phyloP scores from a whole-genome alignment of 2,113 vertebrate species.

The Pelodiscus sinensis region DNA sequence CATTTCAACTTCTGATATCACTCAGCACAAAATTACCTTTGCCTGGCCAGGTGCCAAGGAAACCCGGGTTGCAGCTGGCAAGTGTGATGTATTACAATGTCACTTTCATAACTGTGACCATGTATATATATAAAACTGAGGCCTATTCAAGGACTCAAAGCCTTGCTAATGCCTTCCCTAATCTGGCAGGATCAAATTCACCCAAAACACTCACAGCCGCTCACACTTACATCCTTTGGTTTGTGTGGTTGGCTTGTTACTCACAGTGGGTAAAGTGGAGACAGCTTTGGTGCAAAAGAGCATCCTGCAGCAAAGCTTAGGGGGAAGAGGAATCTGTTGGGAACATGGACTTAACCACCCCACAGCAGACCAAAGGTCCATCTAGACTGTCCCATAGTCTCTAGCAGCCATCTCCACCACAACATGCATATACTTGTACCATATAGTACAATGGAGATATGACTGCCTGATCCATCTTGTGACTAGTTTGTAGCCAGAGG shows the following conservation, averaged over 20 bases:
- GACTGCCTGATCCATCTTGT: neutral
- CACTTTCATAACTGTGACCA: slow-evolving; percentile 31
- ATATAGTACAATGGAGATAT: neutral
- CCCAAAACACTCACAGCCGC: neutral
- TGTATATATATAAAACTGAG: slow-evolving; percentile 46
- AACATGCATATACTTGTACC: neutral
- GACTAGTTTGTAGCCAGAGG: neutral
- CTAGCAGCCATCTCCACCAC: slow-evolving; percentile 15
- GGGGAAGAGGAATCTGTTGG: neutral
- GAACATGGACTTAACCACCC: neutral
- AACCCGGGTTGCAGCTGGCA: slow-evolving; percentile 33
- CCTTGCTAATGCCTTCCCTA: slow-evolving; percentile 62
- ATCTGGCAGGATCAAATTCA: slow-evolving; percentile 68
- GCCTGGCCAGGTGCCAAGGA: slow-evolving; percentile 56
- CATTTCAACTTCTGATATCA: slow-evolving; percentile 70
- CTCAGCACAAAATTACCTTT: slow-evolving; percentile 74
- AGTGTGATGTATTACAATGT: slow-evolving; percentile 52
- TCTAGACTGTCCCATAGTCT: neutral
- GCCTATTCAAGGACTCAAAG: slow-evolving; percentile 58
- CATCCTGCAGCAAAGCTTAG: accelerated
- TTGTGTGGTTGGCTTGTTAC: slow-evolving; percentile 32
- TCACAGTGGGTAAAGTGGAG: slow-evolving; percentile 49
- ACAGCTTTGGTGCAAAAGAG: slow-evolving; percentile 1
- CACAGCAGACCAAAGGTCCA: neutral
- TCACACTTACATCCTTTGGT: slow-evolving; percentile 40